Evolutionary conservation across 2,888 invertebrate genomes (phyloP).

Genomic region (Andricus quercusramuli): DNA sequence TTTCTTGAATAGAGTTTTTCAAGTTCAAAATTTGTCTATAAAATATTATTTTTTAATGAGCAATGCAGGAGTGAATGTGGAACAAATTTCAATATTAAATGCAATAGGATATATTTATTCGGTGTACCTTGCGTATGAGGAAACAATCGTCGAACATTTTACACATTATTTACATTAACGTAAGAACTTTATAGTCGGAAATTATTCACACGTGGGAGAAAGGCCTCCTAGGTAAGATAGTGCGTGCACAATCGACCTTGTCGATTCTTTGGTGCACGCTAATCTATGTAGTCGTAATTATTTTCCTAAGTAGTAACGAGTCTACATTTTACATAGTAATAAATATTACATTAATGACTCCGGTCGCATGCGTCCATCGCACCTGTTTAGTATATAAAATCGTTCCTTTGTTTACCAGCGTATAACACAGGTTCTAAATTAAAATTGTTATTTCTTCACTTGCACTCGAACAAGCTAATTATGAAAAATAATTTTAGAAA

Average conservation of each 20-base stretch:
- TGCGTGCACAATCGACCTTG: constrained; percentile 38
- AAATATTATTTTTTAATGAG: neutral
- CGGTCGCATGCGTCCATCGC: constrained; percentile 48
- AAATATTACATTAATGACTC: constrained; percentile 59
- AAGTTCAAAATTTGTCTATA: neutral
- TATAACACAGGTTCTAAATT: neutral
- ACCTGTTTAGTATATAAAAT: constrained; percentile 27
- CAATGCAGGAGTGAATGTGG: neutral
- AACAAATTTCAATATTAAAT: neutral
- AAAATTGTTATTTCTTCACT: neutral
- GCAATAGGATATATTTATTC: constrained; percentile 3
- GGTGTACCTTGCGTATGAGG: constrained; percentile 16
- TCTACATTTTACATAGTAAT: constrained; percentile 46
- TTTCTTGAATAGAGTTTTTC: neutral
- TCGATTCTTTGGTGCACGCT: constrained; percentile 10
- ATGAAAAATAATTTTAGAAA: neutral
- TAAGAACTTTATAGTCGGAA: constrained; percentile 1
- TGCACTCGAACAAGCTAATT: neutral
- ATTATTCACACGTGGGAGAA: constrained; percentile 35
- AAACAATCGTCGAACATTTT: constrained; percentile 21
- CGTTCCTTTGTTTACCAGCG: constrained; percentile 16
- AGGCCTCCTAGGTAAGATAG: constrained; percentile 28
- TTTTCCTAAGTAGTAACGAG: constrained; percentile 9
- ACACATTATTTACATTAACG: constrained; percentile 17
- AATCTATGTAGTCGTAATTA: constrained; percentile 25